Evolutionary conservation across 2,797 vertebrate genomes (phyloP), one percentile per base, ranked within the genome.

Genomic region (Poecilia velifera): DNA sequence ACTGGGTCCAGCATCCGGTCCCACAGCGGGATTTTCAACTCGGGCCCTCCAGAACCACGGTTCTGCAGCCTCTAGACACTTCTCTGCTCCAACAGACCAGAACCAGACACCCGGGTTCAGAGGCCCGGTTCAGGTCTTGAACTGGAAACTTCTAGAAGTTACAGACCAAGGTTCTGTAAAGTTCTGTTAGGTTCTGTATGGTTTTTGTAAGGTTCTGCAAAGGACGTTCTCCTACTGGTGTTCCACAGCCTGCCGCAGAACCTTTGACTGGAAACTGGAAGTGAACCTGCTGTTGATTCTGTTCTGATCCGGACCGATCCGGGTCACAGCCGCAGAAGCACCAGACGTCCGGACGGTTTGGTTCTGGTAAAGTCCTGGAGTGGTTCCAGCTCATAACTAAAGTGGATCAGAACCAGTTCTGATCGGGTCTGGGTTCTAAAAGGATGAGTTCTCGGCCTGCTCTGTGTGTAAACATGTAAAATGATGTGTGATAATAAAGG

Each of bases 401-500:
- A 57, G 10, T 13, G 12, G n/a, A 57, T 16, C n/a, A 74, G 76
- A 80, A 78, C 76, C 55, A 34, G 20, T 46, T 73, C 28, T 70
- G 55, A 77, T 81, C 25, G 31, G 31, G 31, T 31, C 31, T 31
- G 31, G 31, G 31, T 31, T 31, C 28, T 18, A 16, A 71, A 49
- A 20, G 34, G 22, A 25, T 51, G 57, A 47, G 47, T 49, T 49
- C 49, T 53, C 9, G 74, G 57, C 51, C 51, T 76, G 77, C 75
- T 86, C 14, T 62, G 14, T 12, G 41, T 82, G 72, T 68, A 51
- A 39, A 76, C 66, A 25, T 81, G n/a, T 66, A 41, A 55, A 8
- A 76, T 83, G 62, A 84, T 66, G 72, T 81, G 36, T 77, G 13
- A 72, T 16, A 76, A 73, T 76, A 41, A 77, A 62, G 43, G 18